Percentiles rank a stretch among this genome's conserved stretches.
Conservation (phyloP, 92 coral and sea anemone genomes). For the Porites rus region DNA sequence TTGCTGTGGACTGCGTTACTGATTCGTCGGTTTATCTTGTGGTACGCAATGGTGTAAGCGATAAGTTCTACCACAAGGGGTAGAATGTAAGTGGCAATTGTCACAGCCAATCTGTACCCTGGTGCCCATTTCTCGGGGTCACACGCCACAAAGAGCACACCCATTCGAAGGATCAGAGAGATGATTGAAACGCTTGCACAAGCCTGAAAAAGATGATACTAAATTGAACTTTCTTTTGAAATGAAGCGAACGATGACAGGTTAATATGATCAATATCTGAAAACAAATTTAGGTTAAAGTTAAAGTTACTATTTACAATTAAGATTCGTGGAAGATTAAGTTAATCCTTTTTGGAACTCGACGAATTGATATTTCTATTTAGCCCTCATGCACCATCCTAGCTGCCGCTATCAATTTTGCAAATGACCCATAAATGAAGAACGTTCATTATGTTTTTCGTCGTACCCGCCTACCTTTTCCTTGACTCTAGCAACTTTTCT, state of each 20-base stretch:
- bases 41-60: conserved; percentile 37
- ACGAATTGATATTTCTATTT: too few relatives aligned
- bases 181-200: not conserved
- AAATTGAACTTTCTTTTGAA: not conserved
- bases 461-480: conserved; percentile 18
- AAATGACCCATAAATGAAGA: too few relatives aligned
- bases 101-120: conserved; percentile 43
- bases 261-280: too few relatives aligned
- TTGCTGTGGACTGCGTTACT: conserved; percentile 9
- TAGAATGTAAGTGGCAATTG: conserved; percentile 25
- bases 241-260: not conserved
- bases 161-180: conserved; percentile 49
- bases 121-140: conserved; percentile 52
- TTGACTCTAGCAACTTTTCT: conserved; percentile 34
- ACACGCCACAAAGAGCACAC: conserved; percentile 62
- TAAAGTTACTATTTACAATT: too few relatives aligned
- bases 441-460: not conserved
- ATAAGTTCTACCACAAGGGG: conserved; percentile 28
- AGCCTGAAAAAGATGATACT: conserved; percentile 10
- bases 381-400: too few relatives aligned
- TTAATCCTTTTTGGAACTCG: too few relatives aligned
- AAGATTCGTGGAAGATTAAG: too few relatives aligned
- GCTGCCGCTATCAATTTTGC: too few relatives aligned
- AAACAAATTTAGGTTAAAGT: too few relatives aligned
- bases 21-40: conserved; percentile 30